These are phyloP conservation scores for human (Homo sapiens) DNA, from an alignment of 2,113 vertebrate genomes.

Conservation along the genomic window GRCh38 chr5:165306001-165306500, in stretches of 20 bases:
- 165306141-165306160: not conserved
- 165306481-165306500: conserved; percentile 81
- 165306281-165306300: conserved; percentile 62
- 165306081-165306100: not conserved
- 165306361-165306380: conserved; percentile 81
- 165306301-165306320: conserved; percentile 63
- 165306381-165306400: conserved; percentile 77
- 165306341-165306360: conserved; percentile 78
- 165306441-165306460: conserved; percentile 74
- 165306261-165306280: conserved; percentile 38
- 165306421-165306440: conserved; percentile 68
- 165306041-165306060: not conserved
- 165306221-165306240: not conserved
- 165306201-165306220: not conserved
- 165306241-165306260: conserved; percentile 19
- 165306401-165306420: conserved; percentile 68
- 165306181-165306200: conserved; percentile 1
- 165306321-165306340: conserved; percentile 26
- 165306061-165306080: conserved; percentile 7
- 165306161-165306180: not conserved
- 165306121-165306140: not conserved
- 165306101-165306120: not conserved
- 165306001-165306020: not conserved
- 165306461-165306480: conserved; percentile 67
- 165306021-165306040: not conserved